Base-by-base conservation (phyloP, 1,140 invertebrate genomes). In the Drosophila hydei region DNA sequence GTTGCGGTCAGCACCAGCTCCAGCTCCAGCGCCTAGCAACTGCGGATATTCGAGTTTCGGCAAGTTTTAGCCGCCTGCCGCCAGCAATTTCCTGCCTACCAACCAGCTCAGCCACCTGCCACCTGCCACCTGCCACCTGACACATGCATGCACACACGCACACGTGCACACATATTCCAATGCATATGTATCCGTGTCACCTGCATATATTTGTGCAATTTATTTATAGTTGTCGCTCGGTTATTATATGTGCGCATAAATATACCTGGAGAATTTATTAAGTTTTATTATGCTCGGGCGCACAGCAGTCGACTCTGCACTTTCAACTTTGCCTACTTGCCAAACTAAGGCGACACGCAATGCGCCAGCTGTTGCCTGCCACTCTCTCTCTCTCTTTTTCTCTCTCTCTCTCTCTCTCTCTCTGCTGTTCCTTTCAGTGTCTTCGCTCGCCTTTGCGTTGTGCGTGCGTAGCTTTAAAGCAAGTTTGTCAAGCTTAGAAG, bases 231-330 rank as follows among this genome's bases (percentile, higher is more conserved):
- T 21, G 68, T 52, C 40, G 40, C 62, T 50, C 21, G 54, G n/a
- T 72, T 84, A 87, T 84, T 77, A 85, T 88, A 78, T 88, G 81
- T 85, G 81, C 83, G 71, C 81, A 87, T 85, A 77, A 88, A 85
- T 87, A 80, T 87, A 77, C 81, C 77, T 65, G 48, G 77, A 23
- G 64, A 84, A 87, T 85, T 77, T 85, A 87, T 85, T 80, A 80
- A 85, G 77, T 87, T 80, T 77, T 70, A 76, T 77, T 74, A 72
- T 85, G 80, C 65, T 75, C 63, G 76, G 69, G 64, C 73, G 64
- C 80, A 74, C 58, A 64, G 50, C 75, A 69, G 59, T 72, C 67
- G 79, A 56, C 25, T 27, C 59, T 62, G 45, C 48, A 38, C 19
- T 62, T 54, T 54, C 56, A 50, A 18, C 47, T 4, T n/a, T 21